phyloP scores from a whole-genome alignment of 2,888 invertebrate species.

The Pyrrhia umbra region DNA sequence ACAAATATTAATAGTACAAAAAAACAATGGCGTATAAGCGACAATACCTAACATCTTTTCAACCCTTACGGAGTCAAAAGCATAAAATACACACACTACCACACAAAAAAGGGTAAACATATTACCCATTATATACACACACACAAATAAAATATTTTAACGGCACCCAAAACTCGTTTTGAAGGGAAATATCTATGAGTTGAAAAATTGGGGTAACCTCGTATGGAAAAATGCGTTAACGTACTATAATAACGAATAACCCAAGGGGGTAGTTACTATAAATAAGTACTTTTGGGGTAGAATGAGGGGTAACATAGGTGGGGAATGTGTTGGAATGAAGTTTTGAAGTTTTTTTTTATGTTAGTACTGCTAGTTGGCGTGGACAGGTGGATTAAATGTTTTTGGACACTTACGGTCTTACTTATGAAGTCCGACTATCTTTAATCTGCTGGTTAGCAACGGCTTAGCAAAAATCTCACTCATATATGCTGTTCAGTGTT shows the following conservation, averaged over 20 bases:
- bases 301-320: slow-evolving; percentile 1
- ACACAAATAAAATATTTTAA: slow-evolving; percentile 44
- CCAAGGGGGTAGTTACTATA: slow-evolving; percentile 43
- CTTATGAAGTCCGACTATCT: too few species aligned
- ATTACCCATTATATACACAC: slow-evolving; percentile 8
- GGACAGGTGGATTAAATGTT: not conserved
- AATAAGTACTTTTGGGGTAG: slow-evolving; percentile 45
- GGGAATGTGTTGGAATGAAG: slow-evolving; percentile 7
- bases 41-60: slow-evolving; percentile 6
- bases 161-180: slow-evolving; percentile 35
- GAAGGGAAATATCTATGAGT: slow-evolving; percentile 44
- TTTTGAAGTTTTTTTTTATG: not conserved
- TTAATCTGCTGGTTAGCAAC: too few species aligned
- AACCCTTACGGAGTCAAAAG: not conserved
- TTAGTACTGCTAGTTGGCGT: not conserved
- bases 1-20: too few species aligned
- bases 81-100: slow-evolving; percentile 26
- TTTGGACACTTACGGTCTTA: too few species aligned
- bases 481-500: too few species aligned
- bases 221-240: slow-evolving; percentile 37
- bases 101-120: slow-evolving; percentile 24
- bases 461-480: too few species aligned
- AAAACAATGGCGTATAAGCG: too few species aligned
- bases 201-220: slow-evolving; percentile 47
- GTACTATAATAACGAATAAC: slow-evolving; percentile 27